Percentiles rank a stretch among this genome's conserved stretches.
phyloP scores from a whole-genome alignment of 2,888 invertebrate species.

The Tenthredo amoena region DNA sequence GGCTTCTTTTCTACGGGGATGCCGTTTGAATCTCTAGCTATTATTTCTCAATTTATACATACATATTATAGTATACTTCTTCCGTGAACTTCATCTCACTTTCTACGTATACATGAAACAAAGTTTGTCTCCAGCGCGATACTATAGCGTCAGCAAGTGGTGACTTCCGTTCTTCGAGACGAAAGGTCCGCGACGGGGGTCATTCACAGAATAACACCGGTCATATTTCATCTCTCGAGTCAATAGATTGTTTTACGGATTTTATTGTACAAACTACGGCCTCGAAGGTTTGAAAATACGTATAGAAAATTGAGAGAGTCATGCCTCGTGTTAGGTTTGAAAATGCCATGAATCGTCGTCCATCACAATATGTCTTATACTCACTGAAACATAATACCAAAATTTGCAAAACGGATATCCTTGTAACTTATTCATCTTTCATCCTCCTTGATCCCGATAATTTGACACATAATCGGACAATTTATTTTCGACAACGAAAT shows the following conservation, averaged over 20 bases:
- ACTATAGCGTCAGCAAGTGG: not conserved
- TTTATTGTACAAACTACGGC: not conserved
- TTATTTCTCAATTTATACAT: not conserved
- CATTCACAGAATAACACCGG: not conserved
- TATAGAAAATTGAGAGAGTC: no score
- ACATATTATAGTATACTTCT: not conserved
- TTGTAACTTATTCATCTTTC: not conserved
- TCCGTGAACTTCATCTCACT: not conserved
- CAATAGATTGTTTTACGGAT: not conserved
- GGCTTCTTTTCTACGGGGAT: not conserved
- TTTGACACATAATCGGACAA: not conserved
- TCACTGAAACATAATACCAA: no score
- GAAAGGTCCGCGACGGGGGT: not conserved
- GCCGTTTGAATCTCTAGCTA: not conserved
- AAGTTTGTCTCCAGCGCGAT: not conserved
- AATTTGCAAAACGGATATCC: not conserved
- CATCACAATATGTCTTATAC: no score
- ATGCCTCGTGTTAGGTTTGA: no score
- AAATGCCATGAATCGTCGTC: no score
- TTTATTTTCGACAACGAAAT: no score
- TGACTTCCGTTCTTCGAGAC: conserved; percentile 2
- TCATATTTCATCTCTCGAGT: not conserved
- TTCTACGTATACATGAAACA: not conserved
- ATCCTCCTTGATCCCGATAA: not conserved
- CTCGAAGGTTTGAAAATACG: no score